Base-by-base conservation (phyloP, 2,888 invertebrate species). In the Drosophila paranaensis region DNA sequence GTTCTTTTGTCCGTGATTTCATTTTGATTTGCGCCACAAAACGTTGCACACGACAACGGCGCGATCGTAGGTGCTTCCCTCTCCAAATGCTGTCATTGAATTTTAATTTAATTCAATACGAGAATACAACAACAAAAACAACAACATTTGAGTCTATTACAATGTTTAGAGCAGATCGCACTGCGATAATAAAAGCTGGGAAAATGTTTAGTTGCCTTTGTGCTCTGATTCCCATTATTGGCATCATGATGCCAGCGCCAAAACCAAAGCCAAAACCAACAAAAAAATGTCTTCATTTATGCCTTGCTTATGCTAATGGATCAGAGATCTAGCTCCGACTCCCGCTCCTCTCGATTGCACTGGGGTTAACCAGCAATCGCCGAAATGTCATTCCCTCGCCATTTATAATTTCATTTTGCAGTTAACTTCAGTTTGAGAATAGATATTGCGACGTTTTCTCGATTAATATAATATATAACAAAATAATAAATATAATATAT, bases 201-300 rank as follows among this genome's bases (percentile, higher is more conserved):
- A 88, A 89, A 64, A 75, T 81, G 77, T 81, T 67, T 61, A 66
- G 82, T 67, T 68, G 60, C 67, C 79, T 74, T 80, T 71, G 74
- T 87, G 90, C 82, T 87, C 87, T 87, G 84, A 75, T 88, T 89
- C 87, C 88, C 88, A 88, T 86, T 88, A 82, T 84, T 82, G 78
- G 77, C 80, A 81, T 82, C 71, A 77, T 70, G 74, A 66, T 63
- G 62, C 67, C 60, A 74, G 30, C 30, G 10, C 16, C 25, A 42
- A 55, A 39, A 60, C 13, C 25, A 50, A 61, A 57, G 40, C 30
- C 25, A 50, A 61, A 57, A 42, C 30, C 25, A 60, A 51, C 48
- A 45, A 56, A 57, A 43, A 74, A 88, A 88, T 89, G 88, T 88
- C 89, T 88, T 83, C 81, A 88, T 89, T 87, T 87, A 76, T 83